These are phyloP conservation scores for Trichonephila inaurata DNA, from an alignment of 1,140 invertebrate species.

Conservation along the genomic window DNA sequence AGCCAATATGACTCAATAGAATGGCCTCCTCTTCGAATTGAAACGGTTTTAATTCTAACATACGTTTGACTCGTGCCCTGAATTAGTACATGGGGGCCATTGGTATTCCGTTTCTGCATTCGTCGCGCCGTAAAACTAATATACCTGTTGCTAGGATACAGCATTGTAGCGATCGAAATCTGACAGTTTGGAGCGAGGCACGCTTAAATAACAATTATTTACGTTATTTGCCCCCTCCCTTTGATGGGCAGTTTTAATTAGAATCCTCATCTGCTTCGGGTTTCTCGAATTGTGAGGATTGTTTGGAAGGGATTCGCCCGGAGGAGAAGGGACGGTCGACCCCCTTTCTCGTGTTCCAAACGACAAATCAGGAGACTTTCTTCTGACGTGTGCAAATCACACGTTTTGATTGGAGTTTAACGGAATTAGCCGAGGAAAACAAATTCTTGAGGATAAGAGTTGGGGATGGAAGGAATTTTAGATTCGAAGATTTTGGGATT, in stretches of 20 bases:
- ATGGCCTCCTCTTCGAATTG: not conserved
- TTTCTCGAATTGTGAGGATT: constrained; percentile 22
- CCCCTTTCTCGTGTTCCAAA: not conserved
- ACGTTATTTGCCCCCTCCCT: constrained; percentile 58
- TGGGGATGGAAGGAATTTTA: not conserved
- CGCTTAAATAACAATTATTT: constrained; percentile 74
- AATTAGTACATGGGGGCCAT: constrained; percentile 30
- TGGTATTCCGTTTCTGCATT: constrained; percentile 37
- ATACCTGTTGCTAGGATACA: constrained; percentile 72
- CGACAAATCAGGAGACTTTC: constrained; percentile 17
- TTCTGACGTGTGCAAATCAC: not conserved
- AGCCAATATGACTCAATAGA: constrained; percentile 35
- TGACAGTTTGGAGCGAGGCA: constrained; percentile 41
- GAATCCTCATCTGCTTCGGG: constrained; percentile 28
- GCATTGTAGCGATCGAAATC: constrained; percentile 41
- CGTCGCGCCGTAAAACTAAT: constrained; percentile 54
- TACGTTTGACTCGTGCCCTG: not conserved
- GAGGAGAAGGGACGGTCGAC: not conserved
- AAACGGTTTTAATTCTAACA: constrained; percentile 52
- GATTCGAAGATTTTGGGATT: not conserved
- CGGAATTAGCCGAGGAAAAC: not conserved
- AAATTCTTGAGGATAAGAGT: not conserved
- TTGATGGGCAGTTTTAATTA: constrained; percentile 74
- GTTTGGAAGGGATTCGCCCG: constrained; percentile 15
- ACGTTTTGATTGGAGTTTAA: constrained; percentile 13